Evolutionary conservation across 2,888 invertebrate species (phyloP), one percentile per base, ranked within the genome.

Genomic region (Callimorpha dominula): DNA sequence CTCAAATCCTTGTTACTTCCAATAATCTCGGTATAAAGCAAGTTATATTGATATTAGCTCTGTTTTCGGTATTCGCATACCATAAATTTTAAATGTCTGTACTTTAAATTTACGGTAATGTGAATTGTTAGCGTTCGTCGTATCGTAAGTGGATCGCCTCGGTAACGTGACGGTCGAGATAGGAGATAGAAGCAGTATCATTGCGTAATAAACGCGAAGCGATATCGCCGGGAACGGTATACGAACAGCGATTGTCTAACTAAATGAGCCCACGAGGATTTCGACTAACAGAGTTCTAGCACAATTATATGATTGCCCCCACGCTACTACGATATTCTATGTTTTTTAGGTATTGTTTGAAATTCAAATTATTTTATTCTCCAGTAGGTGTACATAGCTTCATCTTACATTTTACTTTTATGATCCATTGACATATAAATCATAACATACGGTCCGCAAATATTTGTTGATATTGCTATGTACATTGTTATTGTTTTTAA

Each of bases 21-120:
- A 60, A 57, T 46, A 57, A 57, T 65, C 17, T 54, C 57, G 1
- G 67, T 68, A 63, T 9, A 68, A 72, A 54, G 54, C 75, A 66
- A 69, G 65, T 78, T 77, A 80, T 72, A 77, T 71, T 75, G 76
- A 80, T 77, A 80, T 83, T 78, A 81, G 70, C 64, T 62, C 72
- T 69, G 74, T 77, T 78, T 80, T 83, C 70, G 72, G 70, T 74
- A 74, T 81, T 78, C 77, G 73, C 73, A 65, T 78, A 73, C 76
- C 77, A 76, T 83, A 83, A 83, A 83, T 83, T 76, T 68, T 78
- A 79, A 80, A 81, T 78, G 81, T 78, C 82, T 76, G 76, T 79
- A 81, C 75, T 83, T 83, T 75, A 79, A 83, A 83, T 83, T 78
- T 84, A 82, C 80, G 82, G 78, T 83, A 81, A 82, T 82, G 83